Conservation (phyloP, 2,888 invertebrate species). For the Oligia fasciuncula region DNA sequence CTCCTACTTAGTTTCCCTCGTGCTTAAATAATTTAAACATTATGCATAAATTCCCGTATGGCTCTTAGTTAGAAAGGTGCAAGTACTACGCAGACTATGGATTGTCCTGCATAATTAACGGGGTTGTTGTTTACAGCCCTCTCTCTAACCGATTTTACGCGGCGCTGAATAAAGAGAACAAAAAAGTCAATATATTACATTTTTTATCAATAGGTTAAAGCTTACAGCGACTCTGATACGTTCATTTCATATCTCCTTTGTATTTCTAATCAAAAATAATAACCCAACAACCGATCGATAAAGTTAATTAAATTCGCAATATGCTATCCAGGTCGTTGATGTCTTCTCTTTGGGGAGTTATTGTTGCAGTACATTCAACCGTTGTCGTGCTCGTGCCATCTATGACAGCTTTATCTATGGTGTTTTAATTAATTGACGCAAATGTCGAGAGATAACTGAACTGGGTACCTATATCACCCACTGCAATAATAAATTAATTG, state of each 20-base stretch:
- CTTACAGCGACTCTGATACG: not conserved
- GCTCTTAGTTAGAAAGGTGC: slow-evolving; percentile 46
- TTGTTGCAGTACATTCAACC: slow-evolving; percentile 27
- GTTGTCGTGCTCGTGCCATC: not conserved
- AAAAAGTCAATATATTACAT: slow-evolving; percentile 29
- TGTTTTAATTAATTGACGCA: not conserved
- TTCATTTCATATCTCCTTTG: not conserved
- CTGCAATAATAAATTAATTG: not conserved
- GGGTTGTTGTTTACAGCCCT: slow-evolving; percentile 25
- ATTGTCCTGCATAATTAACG: slow-evolving; percentile 57
- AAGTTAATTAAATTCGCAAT: slow-evolving; percentile 36
- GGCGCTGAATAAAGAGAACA: slow-evolving; percentile 16
- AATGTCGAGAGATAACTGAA: slow-evolving; percentile 17
- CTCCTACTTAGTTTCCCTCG: not conserved
- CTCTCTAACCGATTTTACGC: slow-evolving; percentile 14
- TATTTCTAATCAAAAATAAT: not conserved
- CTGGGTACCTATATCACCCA: not conserved
- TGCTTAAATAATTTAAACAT: slow-evolving; percentile 33
- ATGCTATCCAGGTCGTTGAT: slow-evolving; percentile 47
- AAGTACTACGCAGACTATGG: slow-evolving; percentile 47
- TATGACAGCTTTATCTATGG: slow-evolving; percentile 2
- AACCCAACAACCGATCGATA: slow-evolving; percentile 15
- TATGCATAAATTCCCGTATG: slow-evolving; percentile 21
- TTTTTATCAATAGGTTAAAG: not conserved
- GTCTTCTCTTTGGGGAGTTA: slow-evolving; percentile 53